A percentile compares a stretch with the other conserved stretches of the same genome.
Evolutionary conservation across 2,797 vertebrate species (phyloP).

Genomic region (Salarias fasciatus): DNA sequence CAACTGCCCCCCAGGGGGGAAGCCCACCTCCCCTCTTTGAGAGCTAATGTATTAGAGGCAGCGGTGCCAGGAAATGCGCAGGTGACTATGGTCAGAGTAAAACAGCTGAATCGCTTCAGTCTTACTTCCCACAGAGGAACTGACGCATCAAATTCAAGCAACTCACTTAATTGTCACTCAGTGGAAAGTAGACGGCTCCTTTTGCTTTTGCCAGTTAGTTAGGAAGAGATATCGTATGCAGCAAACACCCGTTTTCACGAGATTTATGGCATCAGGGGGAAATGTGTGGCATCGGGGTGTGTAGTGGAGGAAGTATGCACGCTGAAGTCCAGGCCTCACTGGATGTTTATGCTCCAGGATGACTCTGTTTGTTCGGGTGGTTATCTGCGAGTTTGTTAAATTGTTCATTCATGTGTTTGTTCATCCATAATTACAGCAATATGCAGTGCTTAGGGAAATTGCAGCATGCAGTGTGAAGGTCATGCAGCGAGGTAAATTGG

Average conservation of each 20-base stretch:
- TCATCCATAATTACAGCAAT: conserved; percentile 57
- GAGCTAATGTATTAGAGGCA: neutral
- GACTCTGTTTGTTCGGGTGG: conserved; percentile 2
- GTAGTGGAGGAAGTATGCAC: too few species aligned
- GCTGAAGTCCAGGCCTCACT: too few species aligned
- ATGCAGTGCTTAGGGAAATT: conserved; percentile 59
- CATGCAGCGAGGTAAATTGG: conserved; percentile 43
- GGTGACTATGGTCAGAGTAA: conserved; percentile 14
- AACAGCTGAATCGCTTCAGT: conserved; percentile 28
- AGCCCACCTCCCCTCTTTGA: too few species aligned
- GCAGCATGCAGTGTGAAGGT: conserved; percentile 56
- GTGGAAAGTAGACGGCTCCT: conserved; percentile 27
- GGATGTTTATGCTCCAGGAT: neutral
- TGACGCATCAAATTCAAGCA: conserved; percentile 35
- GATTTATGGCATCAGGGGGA: too few species aligned
- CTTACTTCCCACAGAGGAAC: conserved; percentile 25
- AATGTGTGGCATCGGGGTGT: neutral
- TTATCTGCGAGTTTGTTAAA: conserved; percentile 37
- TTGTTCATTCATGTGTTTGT: conserved; percentile 57
- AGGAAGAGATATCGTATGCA: conserved; percentile 1
- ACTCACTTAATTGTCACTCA: conserved; percentile 22
- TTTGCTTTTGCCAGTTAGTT: conserved; percentile 30
- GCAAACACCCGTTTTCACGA: neutral
- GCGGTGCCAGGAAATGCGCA: conserved; percentile 10
- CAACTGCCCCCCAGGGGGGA: too few species aligned